Conservation (phyloP, 1,140 invertebrate genomes). For the Cataglyphis hispanica region DNA sequence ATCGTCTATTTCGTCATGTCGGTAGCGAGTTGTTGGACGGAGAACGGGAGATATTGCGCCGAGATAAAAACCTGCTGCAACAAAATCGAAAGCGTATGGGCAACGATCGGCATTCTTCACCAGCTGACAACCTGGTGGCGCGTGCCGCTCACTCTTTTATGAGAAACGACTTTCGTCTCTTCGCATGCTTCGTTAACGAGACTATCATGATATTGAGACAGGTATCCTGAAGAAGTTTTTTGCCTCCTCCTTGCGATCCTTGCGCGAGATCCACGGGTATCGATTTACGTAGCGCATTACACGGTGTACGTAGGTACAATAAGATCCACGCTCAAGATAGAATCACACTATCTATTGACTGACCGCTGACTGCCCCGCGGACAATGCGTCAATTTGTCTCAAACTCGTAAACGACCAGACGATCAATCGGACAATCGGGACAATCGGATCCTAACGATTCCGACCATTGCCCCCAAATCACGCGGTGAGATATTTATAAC, state of each 20-base stretch:
- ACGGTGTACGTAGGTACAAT: neutral
- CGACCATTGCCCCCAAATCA: neutral
- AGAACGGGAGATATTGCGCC: constrained; percentile 61
- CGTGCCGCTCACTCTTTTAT: constrained; percentile 67
- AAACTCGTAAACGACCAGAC: constrained; percentile 66
- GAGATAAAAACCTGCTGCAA: constrained; percentile 75
- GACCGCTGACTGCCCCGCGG: constrained; percentile 37
- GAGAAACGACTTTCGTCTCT: constrained; percentile 57
- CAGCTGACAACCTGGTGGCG: constrained; percentile 75
- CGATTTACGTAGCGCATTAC: neutral
- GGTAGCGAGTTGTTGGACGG: constrained; percentile 49
- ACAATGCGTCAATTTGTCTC: constrained; percentile 39
- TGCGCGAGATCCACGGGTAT: neutral
- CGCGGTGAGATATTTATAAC: neutral
- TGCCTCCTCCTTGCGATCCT: neutral
- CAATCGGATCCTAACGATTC: constrained; percentile 53
- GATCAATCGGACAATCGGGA: constrained; percentile 65
- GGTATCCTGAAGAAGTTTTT: constrained; percentile 21
- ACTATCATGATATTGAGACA: constrained; percentile 65
- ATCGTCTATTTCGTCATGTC: constrained; percentile 56
- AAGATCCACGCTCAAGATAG: constrained; percentile 14
- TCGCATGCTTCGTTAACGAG: constrained; percentile 64
- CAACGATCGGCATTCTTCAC: constrained; percentile 72
- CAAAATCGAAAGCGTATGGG: constrained; percentile 67
- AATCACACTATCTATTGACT: constrained; percentile 18